Evolutionary conservation across 2,888 invertebrate genomes (phyloP).

Genomic region (Phlogophora meticulosa): DNA sequence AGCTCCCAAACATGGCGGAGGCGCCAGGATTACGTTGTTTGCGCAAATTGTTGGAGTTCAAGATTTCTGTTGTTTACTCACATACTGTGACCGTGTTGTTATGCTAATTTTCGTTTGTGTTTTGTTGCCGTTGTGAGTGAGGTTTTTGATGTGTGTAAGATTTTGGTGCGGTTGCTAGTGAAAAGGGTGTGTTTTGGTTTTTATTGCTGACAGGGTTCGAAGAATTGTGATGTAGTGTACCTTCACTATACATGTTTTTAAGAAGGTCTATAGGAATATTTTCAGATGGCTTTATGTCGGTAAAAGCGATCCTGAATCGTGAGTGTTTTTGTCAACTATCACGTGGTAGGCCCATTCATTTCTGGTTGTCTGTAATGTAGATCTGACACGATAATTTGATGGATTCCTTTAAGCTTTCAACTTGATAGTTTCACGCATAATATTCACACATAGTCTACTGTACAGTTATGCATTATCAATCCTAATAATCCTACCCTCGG

Average conservation of each 20-base stretch:
- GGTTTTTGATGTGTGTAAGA: constrained; percentile 36
- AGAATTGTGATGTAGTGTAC: not conserved
- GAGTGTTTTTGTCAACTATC: no score
- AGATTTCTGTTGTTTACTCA: constrained; percentile 72
- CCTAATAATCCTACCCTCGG: no score
- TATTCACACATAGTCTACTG: not conserved
- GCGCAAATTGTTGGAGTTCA: constrained; percentile 81
- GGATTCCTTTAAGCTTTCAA: not conserved
- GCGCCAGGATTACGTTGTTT: constrained; percentile 80
- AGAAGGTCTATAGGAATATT: not conserved
- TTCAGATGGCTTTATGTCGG: not conserved
- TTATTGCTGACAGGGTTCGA: constrained; percentile 5
- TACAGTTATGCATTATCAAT: not conserved
- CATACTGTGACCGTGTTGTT: constrained; percentile 70
- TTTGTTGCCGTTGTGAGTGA: constrained; percentile 42
- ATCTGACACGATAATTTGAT: not conserved
- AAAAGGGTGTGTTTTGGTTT: constrained; percentile 9
- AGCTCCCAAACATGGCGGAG: constrained; percentile 71
- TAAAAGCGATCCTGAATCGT: not conserved
- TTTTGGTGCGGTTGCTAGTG: constrained; percentile 14
- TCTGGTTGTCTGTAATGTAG: not conserved
- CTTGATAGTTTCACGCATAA: not conserved
- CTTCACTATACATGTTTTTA: not conserved
- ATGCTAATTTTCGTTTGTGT: constrained; percentile 76
- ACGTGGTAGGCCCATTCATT: no score